phyloP scores from a whole-genome alignment of 2,888 invertebrate species.

The Lucinisca nassula region DNA sequence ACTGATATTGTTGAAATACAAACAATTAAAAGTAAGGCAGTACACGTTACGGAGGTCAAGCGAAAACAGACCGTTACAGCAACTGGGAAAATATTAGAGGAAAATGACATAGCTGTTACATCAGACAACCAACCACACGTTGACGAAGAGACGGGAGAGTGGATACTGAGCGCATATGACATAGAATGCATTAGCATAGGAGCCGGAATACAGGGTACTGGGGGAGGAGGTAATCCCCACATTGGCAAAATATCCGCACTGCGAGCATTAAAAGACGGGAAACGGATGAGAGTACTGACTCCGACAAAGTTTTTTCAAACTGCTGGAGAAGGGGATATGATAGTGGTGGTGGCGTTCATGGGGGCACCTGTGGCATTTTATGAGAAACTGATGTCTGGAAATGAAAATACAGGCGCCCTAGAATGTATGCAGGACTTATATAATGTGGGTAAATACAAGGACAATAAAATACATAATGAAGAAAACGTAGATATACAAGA shows the following conservation, averaged over 20 bases:
- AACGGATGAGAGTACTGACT: constrained; percentile 78
- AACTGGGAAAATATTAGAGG: constrained; percentile 54
- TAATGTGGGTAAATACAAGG: constrained; percentile 65
- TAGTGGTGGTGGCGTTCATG: constrained; percentile 77
- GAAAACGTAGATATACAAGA: constrained; percentile 67
- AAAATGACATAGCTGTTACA: constrained; percentile 9
- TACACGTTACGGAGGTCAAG: neutral
- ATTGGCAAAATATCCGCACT: constrained; percentile 77
- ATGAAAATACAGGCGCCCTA: constrained; percentile 73
- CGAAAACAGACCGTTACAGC: constrained; percentile 64
- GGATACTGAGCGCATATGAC: constrained; percentile 83
- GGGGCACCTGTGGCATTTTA: constrained; percentile 81
- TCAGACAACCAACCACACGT: constrained; percentile 60
- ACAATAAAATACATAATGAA: constrained; percentile 63
- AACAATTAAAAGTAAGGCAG: neutral
- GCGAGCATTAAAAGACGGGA: constrained; percentile 73
- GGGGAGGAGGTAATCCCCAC: constrained; percentile 85
- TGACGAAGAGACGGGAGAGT: constrained; percentile 77
- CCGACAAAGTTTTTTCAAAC: constrained; percentile 74
- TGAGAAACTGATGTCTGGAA: constrained; percentile 79
- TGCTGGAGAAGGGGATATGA: constrained; percentile 70
- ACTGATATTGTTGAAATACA: neutral
- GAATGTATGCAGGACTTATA: constrained; percentile 74
- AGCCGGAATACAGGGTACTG: constrained; percentile 85
- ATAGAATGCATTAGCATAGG: constrained; percentile 85